Base-by-base conservation (phyloP, 2,797 vertebrate species). In the Pangasius macronema region DNA sequence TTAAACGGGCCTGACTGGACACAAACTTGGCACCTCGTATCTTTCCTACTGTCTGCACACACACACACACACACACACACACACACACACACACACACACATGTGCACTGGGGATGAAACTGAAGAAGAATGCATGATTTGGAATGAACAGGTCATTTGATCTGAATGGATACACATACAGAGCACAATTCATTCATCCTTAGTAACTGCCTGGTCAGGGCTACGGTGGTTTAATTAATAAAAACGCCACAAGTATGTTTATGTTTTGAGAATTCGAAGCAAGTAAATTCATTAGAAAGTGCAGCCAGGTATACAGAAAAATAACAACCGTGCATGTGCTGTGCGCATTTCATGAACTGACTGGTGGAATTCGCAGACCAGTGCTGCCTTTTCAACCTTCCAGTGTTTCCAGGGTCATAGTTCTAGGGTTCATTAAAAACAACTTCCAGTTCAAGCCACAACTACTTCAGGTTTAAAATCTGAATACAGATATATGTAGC, bases 11-110 rank as follows among this genome's bases (percentile, higher is more conserved):
- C 70, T 87, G 85, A 88, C 51, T 83, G 82, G 65, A 83, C 84
- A 85, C 82, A 88, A 87, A 87, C 76, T n/a, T 92, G 87, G 88
- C 73, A 86, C 22, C 3, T 3, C 10, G 53, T 85, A 75, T 46
- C 5, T 55, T 51, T 57, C 22, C 46, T 85, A 59, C 73, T 85
- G 51, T 8, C 59, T 30, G 20, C 73, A 85, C 88, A 90, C 73
- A 75, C 87, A 87, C 86, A 87, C 39, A 70, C 84, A 82, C 84
- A 85, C 49, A 53, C 49, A 79, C 18, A 57, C 16, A 79, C 20
- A 51, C 33, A 59, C 33, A 16, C 11, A 33, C 67, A 84, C 89
- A 51, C 5, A 27, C 46, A 76, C 24, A 55, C 36, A 33, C 76
- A 77, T 3, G 16, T 20, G n/a, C 53, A 59, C 14, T 27, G n/a